Percentiles rank a stretch among this genome's conserved stretches.
These are phyloP conservation scores for Acanthosepion esculentum DNA, from an alignment of 2,888 invertebrate genomes.

Conservation along the genomic window DNA sequence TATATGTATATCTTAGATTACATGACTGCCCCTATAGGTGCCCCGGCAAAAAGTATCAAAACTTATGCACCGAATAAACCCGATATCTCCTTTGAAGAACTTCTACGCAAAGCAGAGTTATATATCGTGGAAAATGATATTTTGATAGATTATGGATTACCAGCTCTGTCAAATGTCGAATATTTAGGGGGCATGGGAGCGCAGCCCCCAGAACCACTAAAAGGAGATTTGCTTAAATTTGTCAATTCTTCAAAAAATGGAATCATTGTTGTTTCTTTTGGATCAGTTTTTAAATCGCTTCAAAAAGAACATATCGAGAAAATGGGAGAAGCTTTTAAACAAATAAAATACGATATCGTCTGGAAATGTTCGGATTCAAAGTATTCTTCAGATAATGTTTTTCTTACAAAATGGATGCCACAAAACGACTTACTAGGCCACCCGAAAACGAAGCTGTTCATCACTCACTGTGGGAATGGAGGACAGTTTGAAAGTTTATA, in stretches of 20 bases:
- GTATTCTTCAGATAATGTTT: constrained; percentile 42
- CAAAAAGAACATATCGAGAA: constrained; percentile 51
- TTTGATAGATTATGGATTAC: constrained; percentile 51
- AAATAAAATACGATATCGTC: constrained; percentile 41
- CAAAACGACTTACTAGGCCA: constrained; percentile 54
- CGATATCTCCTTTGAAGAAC: constrained; percentile 38
- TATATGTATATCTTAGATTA: neutral
- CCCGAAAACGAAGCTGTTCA: constrained; percentile 53
- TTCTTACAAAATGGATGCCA: constrained; percentile 52
- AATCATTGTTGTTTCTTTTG: constrained; percentile 54
- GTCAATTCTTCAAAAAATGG: constrained; percentile 52
- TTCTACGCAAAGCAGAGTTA: constrained; percentile 51
- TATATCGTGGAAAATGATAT: constrained; percentile 51
- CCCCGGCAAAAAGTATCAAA: constrained; percentile 34
- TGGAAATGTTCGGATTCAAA: constrained; percentile 35
- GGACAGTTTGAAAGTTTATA: constrained; percentile 58
- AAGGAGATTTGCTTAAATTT: constrained; percentile 50
- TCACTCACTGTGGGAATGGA: constrained; percentile 58
- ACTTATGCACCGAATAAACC: constrained; percentile 51
- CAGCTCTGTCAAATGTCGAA: constrained; percentile 52
- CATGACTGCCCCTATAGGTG: neutral
- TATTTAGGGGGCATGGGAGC: constrained; percentile 53
- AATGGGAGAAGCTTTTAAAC: constrained; percentile 52
- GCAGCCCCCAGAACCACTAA: constrained; percentile 50
- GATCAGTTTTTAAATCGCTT: constrained; percentile 49